phyloP scores from a whole-genome alignment of 2,113 vertebrate species.

The Panthera tigris region DNA sequence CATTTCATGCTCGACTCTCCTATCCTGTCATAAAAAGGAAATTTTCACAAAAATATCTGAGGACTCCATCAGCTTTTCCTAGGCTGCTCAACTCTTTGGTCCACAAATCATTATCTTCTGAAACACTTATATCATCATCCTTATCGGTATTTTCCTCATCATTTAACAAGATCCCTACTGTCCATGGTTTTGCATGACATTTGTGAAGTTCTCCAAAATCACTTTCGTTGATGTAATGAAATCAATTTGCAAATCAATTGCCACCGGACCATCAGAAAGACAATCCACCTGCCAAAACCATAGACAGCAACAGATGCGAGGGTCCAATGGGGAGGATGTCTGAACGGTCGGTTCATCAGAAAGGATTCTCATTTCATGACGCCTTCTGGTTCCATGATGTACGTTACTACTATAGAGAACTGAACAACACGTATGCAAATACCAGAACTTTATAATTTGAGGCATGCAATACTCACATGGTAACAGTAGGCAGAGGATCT shows the following conservation, averaged over 20 bases:
- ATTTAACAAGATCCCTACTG: not conserved
- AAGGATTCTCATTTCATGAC: not conserved
- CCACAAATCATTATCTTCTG: not conserved
- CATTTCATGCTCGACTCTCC: not conserved
- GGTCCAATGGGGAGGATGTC: not conserved
- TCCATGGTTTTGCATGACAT: not conserved
- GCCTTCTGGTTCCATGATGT: not conserved
- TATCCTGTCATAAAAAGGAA: not conserved
- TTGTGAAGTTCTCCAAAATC: not conserved
- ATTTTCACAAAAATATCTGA: conserved; percentile 10
- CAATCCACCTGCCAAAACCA: not conserved
- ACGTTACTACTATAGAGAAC: not conserved
- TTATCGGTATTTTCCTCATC: not conserved
- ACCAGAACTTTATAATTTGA: not conserved
- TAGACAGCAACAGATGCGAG: not conserved
- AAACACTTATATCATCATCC: not conserved
- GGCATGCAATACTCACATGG: not conserved
- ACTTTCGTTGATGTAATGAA: not conserved
- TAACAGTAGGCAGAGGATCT: not conserved
- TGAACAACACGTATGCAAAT: not conserved
- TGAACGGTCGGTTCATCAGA: not conserved
- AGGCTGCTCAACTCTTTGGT: not conserved
- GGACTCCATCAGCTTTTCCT: not conserved
- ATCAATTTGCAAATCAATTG: not conserved
- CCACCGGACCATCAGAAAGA: not conserved